Evolutionary conservation across 2,888 invertebrate genomes (phyloP).

Genomic region (Eurytoma adleriae): DNA sequence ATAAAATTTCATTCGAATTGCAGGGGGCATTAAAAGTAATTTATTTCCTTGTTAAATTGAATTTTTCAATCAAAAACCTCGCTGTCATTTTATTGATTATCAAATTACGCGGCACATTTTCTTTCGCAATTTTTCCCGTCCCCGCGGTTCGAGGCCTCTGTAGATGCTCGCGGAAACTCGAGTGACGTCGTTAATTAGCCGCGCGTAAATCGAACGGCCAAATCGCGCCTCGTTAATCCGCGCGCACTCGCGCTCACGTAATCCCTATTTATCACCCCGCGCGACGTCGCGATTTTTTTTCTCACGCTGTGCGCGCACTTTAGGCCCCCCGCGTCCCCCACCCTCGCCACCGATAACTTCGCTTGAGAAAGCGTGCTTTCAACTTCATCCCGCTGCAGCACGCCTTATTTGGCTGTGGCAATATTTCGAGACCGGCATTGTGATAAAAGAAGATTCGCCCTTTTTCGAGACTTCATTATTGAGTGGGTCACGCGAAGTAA

Average conservation of each 20-base stretch:
- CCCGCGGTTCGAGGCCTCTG: constrained; percentile 5
- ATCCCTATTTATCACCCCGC: constrained; percentile 43
- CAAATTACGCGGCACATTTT: too few relatives aligned
- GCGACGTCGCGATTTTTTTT: constrained; percentile 12
- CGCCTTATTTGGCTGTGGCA: constrained; percentile 9
- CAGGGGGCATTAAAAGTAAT: too few relatives aligned
- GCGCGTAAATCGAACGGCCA: background rate
- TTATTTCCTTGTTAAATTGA: too few relatives aligned
- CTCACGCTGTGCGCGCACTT: background rate
- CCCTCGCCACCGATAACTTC: too few relatives aligned
- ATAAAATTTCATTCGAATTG: too few relatives aligned
- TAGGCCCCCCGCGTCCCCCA: background rate
- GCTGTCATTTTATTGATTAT: too few relatives aligned
- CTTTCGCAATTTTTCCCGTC: background rate
- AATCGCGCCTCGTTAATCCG: constrained; percentile 31
- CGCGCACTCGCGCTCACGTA: constrained; percentile 12
- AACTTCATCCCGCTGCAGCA: background rate
- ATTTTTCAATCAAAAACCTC: too few relatives aligned
- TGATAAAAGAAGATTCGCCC: too few relatives aligned
- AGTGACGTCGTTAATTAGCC: constrained; percentile 13
- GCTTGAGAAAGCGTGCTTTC: constrained; percentile 1
- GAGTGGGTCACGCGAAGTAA: too few relatives aligned
- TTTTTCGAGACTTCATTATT: too few relatives aligned
- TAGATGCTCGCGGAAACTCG: constrained; percentile 7
- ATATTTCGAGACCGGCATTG: background rate